phyloP scores from a whole-genome alignment of 2,797 vertebrate genomes.

The Schizothorax lantsangensis region DNA sequence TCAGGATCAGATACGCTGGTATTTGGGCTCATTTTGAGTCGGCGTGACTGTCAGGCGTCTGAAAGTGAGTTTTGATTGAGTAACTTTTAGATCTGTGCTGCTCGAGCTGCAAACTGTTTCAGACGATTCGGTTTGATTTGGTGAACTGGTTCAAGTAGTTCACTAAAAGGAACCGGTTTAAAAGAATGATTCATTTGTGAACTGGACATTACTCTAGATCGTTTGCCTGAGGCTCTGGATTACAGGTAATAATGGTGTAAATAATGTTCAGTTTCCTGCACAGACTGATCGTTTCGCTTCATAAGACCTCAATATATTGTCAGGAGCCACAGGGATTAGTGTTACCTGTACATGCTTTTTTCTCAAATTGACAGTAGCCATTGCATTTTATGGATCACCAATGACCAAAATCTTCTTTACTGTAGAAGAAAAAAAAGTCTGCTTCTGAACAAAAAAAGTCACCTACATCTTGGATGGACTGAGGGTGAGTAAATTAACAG shows the following conservation, averaged over 20 bases:
- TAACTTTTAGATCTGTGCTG: background rate
- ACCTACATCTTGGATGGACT: background rate
- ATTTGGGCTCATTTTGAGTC: no score
- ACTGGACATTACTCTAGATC: no score
- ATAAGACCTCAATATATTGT: background rate
- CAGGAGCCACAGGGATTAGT: no score
- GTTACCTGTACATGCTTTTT: no score
- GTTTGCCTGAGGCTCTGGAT: background rate
- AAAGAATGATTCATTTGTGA: no score
- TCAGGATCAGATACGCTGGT: no score
- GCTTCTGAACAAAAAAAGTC: no score
- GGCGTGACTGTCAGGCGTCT: no score
- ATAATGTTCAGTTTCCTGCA: background rate
- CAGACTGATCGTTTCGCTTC: background rate
- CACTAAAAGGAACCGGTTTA: no score
- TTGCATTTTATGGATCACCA: background rate
- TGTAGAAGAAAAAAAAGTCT: background rate
- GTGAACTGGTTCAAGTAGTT: no score
- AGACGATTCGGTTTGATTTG: background rate
- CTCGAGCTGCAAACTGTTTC: background rate
- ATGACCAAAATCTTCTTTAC: background rate
- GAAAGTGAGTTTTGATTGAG: background rate
- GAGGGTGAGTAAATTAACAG: background rate
- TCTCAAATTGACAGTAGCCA: background rate
- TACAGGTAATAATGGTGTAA: background rate